Evolutionary conservation across 2,797 vertebrate species (phyloP).

Genomic region (Podarcis siculus): DNA sequence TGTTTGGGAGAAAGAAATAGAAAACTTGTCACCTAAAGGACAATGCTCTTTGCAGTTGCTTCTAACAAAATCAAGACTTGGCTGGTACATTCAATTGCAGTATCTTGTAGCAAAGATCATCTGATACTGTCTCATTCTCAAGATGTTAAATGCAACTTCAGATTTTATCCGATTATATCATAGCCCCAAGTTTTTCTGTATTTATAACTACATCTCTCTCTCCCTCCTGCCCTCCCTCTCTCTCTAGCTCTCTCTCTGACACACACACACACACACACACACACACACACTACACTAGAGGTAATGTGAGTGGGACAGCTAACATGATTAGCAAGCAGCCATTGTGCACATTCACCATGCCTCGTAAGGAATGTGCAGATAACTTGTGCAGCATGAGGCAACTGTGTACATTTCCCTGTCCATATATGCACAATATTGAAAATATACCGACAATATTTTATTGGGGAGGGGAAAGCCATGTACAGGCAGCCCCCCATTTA

Average conservation of each 20-base stretch:
- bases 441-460: too few species aligned
- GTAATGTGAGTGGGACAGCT: too few species aligned
- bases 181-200: background rate
- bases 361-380: too few species aligned
- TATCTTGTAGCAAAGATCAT: background rate
- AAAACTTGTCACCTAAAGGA: constrained; percentile 16
- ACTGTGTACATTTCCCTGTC: too few species aligned
- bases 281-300: too few species aligned
- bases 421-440: too few species aligned
- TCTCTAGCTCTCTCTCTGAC: background rate
- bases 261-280: too few species aligned
- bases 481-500: too few species aligned
- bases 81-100: background rate
- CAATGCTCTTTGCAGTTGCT: background rate
- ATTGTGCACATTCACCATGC: too few species aligned
- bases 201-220: background rate
- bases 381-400: too few species aligned
- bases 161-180: background rate
- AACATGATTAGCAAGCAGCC: too few species aligned
- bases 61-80: background rate
- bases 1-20: background rate
- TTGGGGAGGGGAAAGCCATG: too few species aligned
- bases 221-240: background rate
- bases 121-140: background rate
- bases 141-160: background rate